Percentiles rank a stretch among this genome's conserved stretches.
These are phyloP conservation scores for Pleuronectes platessa DNA, from an alignment of 2,113 vertebrate genomes.

Conservation along the genomic window DNA sequence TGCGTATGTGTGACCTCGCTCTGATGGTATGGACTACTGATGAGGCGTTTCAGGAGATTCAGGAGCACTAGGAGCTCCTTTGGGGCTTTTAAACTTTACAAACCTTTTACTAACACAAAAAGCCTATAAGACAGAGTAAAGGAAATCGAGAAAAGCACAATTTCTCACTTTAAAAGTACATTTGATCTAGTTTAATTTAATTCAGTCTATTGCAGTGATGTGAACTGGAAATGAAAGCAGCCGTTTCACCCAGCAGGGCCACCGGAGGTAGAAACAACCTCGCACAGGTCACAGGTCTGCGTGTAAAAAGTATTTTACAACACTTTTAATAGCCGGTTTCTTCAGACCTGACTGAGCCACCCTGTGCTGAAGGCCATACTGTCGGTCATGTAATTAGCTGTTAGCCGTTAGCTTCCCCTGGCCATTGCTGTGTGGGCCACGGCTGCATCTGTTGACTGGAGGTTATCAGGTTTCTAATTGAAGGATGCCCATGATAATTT, in stretches of 20 bases:
- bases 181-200: neutral
- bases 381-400: constrained; percentile 37
- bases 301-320: constrained; percentile 43
- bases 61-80: too few relatives aligned
- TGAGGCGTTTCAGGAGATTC: too few relatives aligned
- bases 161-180: neutral
- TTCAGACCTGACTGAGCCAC: constrained; percentile 12
- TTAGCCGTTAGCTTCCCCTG: constrained; percentile 47
- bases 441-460: constrained; percentile 65
- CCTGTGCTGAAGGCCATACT: constrained; percentile 12
- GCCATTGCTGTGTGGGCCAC: constrained; percentile 38
- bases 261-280: constrained; percentile 24
- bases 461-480: constrained; percentile 74
- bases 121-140: neutral
- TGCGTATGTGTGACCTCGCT: too few relatives aligned
- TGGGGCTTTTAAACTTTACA: too few relatives aligned
- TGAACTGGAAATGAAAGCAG: neutral
- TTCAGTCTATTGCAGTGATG: neutral
- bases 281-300: constrained; percentile 27
- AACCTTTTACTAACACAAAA: too few relatives aligned
- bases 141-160: neutral
- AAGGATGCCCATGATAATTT: constrained; percentile 73
- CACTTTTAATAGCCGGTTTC: constrained; percentile 45
- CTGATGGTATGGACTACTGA: too few relatives aligned
- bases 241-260: neutral